These are phyloP conservation scores for Dissostichus mawsoni DNA, from an alignment of 2,113 vertebrate genomes.

Conservation along the genomic window DNA sequence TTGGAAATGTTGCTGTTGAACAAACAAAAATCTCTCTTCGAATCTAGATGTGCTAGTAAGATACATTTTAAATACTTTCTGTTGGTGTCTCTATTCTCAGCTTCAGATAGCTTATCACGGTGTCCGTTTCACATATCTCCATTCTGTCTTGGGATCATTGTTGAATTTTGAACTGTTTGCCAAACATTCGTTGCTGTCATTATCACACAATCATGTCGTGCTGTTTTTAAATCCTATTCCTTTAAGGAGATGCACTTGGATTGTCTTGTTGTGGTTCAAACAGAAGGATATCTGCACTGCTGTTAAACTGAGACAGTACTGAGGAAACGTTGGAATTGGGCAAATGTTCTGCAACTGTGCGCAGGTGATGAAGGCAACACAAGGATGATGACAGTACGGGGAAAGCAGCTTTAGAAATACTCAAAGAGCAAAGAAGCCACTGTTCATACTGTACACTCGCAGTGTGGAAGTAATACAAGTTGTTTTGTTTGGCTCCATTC, in stretches of 20 bases:
- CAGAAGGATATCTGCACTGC: neutral
- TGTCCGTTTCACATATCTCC: too few species aligned
- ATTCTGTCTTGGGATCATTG: too few species aligned
- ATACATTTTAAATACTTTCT: too few species aligned
- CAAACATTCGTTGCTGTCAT: neutral
- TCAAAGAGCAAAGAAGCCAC: constrained; percentile 12
- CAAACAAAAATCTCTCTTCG: too few species aligned
- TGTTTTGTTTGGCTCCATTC: neutral
- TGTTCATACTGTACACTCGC: neutral
- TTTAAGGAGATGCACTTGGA: neutral
- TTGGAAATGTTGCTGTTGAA: too few species aligned
- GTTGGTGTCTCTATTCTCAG: too few species aligned
- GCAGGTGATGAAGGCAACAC: constrained; percentile 14
- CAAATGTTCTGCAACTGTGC: constrained; percentile 1
- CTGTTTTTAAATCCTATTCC: neutral
- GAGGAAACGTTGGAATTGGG: constrained; percentile 26
- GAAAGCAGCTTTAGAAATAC: constrained; percentile 6
- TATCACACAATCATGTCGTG: neutral
- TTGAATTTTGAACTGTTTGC: too few species aligned
- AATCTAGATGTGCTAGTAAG: too few species aligned
- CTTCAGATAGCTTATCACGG: too few species aligned
- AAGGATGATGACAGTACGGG: neutral
- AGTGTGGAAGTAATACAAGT: neutral
- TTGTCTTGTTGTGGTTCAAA: neutral
- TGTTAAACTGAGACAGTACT: neutral